Conservation (phyloP, 2,113 vertebrate species). For the Azemiops feae region DNA sequence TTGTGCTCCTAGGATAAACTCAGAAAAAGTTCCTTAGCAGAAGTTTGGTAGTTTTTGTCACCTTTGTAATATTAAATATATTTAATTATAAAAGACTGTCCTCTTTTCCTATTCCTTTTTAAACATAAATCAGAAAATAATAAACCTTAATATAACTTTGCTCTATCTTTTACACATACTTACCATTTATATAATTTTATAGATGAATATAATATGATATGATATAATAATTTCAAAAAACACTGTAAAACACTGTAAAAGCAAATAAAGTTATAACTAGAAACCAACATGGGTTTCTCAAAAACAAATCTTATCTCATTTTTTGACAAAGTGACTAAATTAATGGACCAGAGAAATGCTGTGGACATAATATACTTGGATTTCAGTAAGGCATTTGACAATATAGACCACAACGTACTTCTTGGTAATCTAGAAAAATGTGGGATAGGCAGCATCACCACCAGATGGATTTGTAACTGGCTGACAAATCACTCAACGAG, state of each 20-base stretch:
- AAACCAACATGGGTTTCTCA: not conserved
- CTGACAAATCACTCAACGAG: not conserved
- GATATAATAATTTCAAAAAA: not conserved
- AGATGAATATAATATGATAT: not conserved
- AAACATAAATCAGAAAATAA: not conserved
- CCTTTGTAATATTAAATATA: not conserved
- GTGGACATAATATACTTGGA: not conserved
- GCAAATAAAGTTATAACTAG: not conserved
- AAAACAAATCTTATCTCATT: not conserved
- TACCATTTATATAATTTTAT: not conserved
- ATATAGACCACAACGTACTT: no score
- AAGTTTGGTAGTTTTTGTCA: slow-evolving; percentile 16
- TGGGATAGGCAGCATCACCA: not conserved
- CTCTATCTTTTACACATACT: not conserved
- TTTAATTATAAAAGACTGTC: not conserved
- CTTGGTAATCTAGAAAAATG: no score
- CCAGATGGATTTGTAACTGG: not conserved
- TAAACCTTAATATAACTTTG: not conserved
- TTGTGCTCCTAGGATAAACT: not conserved
- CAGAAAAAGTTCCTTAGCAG: not conserved
- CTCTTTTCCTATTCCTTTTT: not conserved
- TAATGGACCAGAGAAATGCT: not conserved
- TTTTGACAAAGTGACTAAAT: not conserved
- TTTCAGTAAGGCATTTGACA: not conserved
- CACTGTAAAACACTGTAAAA: not conserved